phyloP scores from a whole-genome alignment of 2,113 vertebrate species.

The Plestiodon gilberti region DNA sequence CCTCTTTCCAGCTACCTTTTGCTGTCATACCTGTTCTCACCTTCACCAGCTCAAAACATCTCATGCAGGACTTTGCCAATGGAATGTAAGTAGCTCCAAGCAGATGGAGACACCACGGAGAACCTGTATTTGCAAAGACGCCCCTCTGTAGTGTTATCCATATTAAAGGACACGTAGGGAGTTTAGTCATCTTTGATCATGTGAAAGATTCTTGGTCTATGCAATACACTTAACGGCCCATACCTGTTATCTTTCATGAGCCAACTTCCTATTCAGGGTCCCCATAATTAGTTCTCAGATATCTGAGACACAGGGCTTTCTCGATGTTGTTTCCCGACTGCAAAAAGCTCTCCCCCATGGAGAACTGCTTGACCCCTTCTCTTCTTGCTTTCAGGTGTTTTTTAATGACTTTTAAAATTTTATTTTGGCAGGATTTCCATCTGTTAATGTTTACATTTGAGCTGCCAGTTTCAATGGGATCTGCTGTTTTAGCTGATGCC shows the following conservation, averaged over 20 bases:
- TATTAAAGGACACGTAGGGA: background rate
- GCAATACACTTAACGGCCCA: background rate
- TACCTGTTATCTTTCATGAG: background rate
- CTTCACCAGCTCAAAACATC: conserved; percentile 78
- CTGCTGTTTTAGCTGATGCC: too few relatives aligned
- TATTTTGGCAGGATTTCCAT: too few relatives aligned
- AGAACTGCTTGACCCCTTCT: too few relatives aligned
- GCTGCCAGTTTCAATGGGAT: too few relatives aligned
- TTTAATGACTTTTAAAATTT: too few relatives aligned
- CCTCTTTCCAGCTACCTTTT: conserved; percentile 76
- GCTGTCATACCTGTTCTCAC: conserved; percentile 80
- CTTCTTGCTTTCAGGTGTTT: too few relatives aligned
- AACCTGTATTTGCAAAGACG: background rate
- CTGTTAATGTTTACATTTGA: too few relatives aligned
- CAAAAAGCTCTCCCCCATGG: too few relatives aligned
- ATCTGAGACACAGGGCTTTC: too few relatives aligned
- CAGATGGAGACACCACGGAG: background rate
- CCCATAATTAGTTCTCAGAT: too few relatives aligned
- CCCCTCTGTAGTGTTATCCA: background rate
- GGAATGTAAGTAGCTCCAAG: conserved; percentile 68
- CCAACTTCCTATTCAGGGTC: background rate
- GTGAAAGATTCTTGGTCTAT: background rate
- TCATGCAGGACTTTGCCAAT: conserved; percentile 81
- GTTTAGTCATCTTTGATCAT: background rate
- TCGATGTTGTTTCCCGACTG: too few relatives aligned